Base-by-base conservation (phyloP, 1,140 invertebrate genomes). In the Periplaneta americana region DNA sequence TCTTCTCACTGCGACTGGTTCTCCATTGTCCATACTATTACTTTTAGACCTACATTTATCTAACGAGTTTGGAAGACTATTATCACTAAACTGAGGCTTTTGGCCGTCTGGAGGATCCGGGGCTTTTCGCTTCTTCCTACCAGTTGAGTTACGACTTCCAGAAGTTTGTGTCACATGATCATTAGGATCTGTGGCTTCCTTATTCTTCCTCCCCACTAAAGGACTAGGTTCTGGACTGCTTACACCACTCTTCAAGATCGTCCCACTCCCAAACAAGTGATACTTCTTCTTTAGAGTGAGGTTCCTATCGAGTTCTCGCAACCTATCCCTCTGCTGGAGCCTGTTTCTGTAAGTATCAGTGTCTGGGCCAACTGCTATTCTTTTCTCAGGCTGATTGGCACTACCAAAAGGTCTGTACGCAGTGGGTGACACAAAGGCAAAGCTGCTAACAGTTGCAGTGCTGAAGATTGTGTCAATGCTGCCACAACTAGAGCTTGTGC, bases 401-500 rank as follows among this genome's bases (percentile, higher is more conserved):
- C 87, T 82, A 57, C 87, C 84, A 85, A 87, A 85, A 85, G 91
- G 89, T 74, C 86, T 84, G 84, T 91, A 91, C 35, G 87, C 85
- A 32, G 87, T 86, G 6, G 92, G 91, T n/a, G 89, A 86, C 78
- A 93, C 86, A 85, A 93, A 95, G 11, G 93, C 91, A 86, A 95
- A 95, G 84, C 93, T 94, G 11, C 90, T 91, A 0, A 92, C 92
- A 0, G 93, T 94, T 28, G 93, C 91, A 28, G 92, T 94, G 84
- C 94, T 95, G 83, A 92, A 90, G 32, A 90, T 86, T 4, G 91
- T 92, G 84, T 90, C 89, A 75, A 92, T 87, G 84, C 92, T 92
- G 33, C 90, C 90, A 76, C 86, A 88, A 84, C 91, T 92, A 33
- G 89, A 89, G 39, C 85, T 80, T 35, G 84, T 66, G 15, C 34